Evolutionary conservation across 64 coral and sea anemone genomes (phyloP), one percentile per base, ranked within the genome.

Genomic region (Montipora sp.): DNA sequence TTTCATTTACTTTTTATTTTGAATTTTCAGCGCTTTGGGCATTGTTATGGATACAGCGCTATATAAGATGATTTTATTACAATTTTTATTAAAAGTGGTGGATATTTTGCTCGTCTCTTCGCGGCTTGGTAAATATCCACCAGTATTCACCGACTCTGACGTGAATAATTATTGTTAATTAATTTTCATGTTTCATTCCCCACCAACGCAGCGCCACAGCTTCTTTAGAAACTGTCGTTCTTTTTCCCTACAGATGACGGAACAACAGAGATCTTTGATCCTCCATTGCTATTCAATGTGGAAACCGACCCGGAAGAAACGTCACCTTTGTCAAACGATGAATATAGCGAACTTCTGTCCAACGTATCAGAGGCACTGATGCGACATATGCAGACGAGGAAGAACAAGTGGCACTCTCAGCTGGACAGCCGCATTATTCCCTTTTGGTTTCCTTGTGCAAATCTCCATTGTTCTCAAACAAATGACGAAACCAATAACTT

Each of bases 391-490:
- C 59, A 59, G 19, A 95, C 92, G 47, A 98, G 96, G 95, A 98
- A 61, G 36, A 91, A 95, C 50, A 98, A 93, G 75, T 94, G 93
- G 90, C 87, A 61, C 75, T 98, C 93, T 5, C 90, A 98, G 77
- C 95, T 98, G 80, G 96, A 98, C 55, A 90, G 89, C 44, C 79
- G 90, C 6, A 92, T 98, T n/a, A 15, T 95, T 22, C 96, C 93
- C 59, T 90, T 83, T 8, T 75, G 79, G 51, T 98, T 98, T 51
- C 96, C 96, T 8, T 98, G 96, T 48, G 90, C 86, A 57, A 92
- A 90, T 71, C 55, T 77, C 60, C 88, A 84, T 46, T 98, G 96
- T 81, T 96, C 70, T 18, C 87, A 90, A 81, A 87, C 63, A 51
- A 93, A 80, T 50, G 90, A 69, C 61, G 88, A 93, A 48, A 58